Evolutionary conservation across 2,113 vertebrate species (phyloP).

Genomic region (zebrafish (Danio rerio)): GRCz12tu NC_133178.1:34959501-34960000

Average conservation of each 20-base stretch:
- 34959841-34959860: not conserved
- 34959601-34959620: not conserved
- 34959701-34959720: not conserved
- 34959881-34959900: not conserved
- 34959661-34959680: not conserved
- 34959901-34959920: not conserved
- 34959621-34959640: not conserved
- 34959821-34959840: not conserved
- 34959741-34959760: not conserved
- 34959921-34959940: no score
- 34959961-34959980: no score
- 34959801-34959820: not conserved
- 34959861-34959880: not conserved
- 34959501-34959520: not conserved
- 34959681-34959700: not conserved
- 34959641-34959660: not conserved
- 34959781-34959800: not conserved
- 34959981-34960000: no score
- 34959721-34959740: not conserved
- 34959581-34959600: constrained; percentile 28
- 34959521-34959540: constrained; percentile 27
- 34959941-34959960: no score
- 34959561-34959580: constrained; percentile 22
- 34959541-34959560: constrained; percentile 14
- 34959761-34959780: not conserved